A percentile compares a stretch with the other conserved stretches of the same genome.
These are phyloP conservation scores for Hyposmocoma kahamanoa DNA, from an alignment of 1,140 invertebrate species.

Conservation along the genomic window DNA sequence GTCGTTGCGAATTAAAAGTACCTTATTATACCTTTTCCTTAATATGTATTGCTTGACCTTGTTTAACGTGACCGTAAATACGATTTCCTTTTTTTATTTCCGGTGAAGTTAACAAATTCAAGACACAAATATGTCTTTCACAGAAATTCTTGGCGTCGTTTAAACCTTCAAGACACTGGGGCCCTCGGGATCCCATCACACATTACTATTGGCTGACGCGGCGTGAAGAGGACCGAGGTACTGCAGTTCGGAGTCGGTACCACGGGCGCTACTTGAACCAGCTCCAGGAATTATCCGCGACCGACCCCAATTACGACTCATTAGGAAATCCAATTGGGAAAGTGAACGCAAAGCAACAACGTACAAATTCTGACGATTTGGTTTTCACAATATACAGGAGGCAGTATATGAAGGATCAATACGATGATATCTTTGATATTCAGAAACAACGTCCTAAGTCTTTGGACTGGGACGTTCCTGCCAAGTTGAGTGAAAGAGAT, in stretches of 20 bases:
- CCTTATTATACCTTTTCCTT: no score
- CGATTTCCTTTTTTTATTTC: no score
- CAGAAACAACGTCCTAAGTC: constrained; percentile 32
- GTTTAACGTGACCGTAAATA: no score
- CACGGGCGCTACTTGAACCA: constrained; percentile 36
- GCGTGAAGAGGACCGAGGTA: constrained; percentile 43
- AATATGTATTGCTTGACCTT: no score
- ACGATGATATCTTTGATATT: constrained; percentile 6
- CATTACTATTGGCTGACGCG: constrained; percentile 76
- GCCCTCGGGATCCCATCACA: constrained; percentile 76
- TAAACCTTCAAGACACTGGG: constrained; percentile 76
- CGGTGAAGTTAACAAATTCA: no score
- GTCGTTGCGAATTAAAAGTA: no score
- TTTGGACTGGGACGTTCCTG: constrained; percentile 28
- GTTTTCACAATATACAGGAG: constrained; percentile 33
- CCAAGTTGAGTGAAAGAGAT: no score
- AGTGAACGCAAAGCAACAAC: constrained; percentile 25
- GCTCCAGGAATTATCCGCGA: constrained; percentile 14
- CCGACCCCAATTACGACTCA: no score
- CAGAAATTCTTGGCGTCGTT: constrained; percentile 76
- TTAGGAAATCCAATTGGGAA: no score
- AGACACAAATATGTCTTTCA: no score
- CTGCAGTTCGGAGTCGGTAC: constrained; percentile 25
- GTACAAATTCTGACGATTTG: constrained; percentile 52
- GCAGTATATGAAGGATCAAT: constrained; percentile 22